Evolutionary conservation across 1,140 invertebrate genomes (phyloP).

Genomic region (Armadillidium nasatum): DNA sequence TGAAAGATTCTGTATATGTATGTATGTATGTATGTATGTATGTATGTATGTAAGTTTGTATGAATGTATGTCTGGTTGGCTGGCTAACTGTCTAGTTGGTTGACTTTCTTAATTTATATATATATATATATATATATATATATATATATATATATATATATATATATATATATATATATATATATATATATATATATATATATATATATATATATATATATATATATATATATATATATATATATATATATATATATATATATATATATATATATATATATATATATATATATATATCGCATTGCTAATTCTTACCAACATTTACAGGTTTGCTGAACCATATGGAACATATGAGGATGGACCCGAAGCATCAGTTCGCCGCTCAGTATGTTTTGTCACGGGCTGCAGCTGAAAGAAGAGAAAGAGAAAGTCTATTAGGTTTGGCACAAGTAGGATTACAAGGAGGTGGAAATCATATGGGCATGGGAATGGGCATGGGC

Average conservation of each 20-base stretch:
- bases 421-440: conserved; percentile 69
- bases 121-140: conserved; percentile 20
- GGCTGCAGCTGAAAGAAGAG: conserved; percentile 79
- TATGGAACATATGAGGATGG: conserved; percentile 95
- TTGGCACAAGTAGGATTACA: conserved; percentile 52
- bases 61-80: too few species aligned
- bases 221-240: neutral
- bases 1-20: too few species aligned
- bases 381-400: conserved; percentile 86
- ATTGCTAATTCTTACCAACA: neutral
- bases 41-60: too few species aligned
- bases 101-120: neutral
- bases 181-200: conserved; percentile 11
- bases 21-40: too few species aligned
- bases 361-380: conserved; percentile 91
- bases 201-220: conserved; percentile 17
- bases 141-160: neutral
- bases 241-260: neutral
- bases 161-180: neutral
- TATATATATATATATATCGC: conserved; percentile 7
- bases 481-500: conserved; percentile 43
- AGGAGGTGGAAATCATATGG: conserved; percentile 43
- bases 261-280: conserved; percentile 15
- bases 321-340: conserved; percentile 76
- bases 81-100: too few species aligned